Evolutionary conservation across 2,888 invertebrate genomes (phyloP).

Genomic region (Lochmaea crataegi): DNA sequence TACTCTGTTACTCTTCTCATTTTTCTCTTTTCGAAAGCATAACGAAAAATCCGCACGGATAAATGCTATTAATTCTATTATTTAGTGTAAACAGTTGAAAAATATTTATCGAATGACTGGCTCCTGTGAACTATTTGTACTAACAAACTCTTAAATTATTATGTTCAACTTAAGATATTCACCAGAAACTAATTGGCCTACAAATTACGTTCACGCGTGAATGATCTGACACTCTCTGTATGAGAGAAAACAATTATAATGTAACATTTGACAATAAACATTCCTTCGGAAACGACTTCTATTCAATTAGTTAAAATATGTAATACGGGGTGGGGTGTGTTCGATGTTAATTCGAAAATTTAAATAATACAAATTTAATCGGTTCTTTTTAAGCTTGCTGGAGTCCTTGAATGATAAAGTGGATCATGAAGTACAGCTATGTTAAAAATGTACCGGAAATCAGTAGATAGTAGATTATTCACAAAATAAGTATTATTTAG

Average conservation of each 20-base stretch:
- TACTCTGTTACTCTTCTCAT: too few relatives aligned
- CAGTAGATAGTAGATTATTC: too few relatives aligned
- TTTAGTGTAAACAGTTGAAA: neutral
- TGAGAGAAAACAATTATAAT: constrained; percentile 32
- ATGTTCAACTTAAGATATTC: constrained; percentile 32
- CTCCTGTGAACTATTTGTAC: constrained; percentile 23
- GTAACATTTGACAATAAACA: constrained; percentile 29
- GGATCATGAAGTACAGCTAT: too few relatives aligned
- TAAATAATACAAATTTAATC: neutral
- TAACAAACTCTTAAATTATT: constrained; percentile 20
- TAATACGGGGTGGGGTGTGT: neutral
- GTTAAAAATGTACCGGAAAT: too few relatives aligned
- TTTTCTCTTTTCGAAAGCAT: neutral
- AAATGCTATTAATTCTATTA: neutral
- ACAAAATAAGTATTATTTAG: too few relatives aligned
- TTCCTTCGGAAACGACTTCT: neutral
- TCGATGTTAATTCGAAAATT: neutral
- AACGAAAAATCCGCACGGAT: too few relatives aligned
- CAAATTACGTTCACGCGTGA: constrained; percentile 36
- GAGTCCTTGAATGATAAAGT: too few relatives aligned
- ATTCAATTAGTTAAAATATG: constrained; percentile 3
- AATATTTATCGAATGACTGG: neutral
- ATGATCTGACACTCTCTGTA: constrained; percentile 24
- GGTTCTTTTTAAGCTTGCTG: too few relatives aligned
- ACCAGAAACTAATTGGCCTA: constrained; percentile 30